Percentiles rank a stretch among this genome's conserved stretches.
Conservation (phyloP, 2,888 invertebrate species). For the Polymixis flavicincta region DNA sequence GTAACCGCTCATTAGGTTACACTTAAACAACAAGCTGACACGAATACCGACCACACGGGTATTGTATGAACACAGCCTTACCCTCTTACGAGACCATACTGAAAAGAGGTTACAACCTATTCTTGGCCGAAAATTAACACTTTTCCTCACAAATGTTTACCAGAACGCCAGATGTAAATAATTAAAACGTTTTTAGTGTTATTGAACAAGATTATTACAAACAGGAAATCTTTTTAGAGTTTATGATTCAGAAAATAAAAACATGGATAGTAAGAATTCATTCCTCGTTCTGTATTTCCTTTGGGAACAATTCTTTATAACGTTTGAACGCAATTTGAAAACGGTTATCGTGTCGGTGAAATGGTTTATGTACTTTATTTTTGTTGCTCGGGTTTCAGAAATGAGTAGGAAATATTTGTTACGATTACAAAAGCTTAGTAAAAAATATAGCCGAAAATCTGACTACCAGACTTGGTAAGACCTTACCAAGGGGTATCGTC, state of each 20-base stretch:
- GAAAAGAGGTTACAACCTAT: slow-evolving; percentile 38
- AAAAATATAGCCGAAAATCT: background rate
- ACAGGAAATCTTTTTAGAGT: slow-evolving; percentile 49
- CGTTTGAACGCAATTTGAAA: slow-evolving; percentile 61
- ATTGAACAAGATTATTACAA: slow-evolving; percentile 47
- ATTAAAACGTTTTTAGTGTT: slow-evolving; percentile 47
- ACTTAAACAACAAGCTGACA: background rate
- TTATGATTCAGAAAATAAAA: slow-evolving; percentile 47
- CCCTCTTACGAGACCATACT: slow-evolving; percentile 1
- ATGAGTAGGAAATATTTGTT: background rate
- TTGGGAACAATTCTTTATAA: slow-evolving; percentile 52
- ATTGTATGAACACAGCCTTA: background rate
- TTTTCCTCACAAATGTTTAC: slow-evolving; percentile 30
- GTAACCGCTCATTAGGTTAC: background rate
- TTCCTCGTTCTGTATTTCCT: slow-evolving; percentile 46
- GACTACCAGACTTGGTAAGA: too few species aligned
- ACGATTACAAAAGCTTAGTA: background rate
- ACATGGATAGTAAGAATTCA: slow-evolving; percentile 29
- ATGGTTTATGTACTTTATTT: background rate
- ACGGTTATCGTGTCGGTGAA: slow-evolving; percentile 34
- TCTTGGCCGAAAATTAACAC: slow-evolving; percentile 28
- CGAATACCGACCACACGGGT: background rate
- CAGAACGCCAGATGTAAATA: slow-evolving; percentile 58
- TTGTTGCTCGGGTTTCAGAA: background rate
- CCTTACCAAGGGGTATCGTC: too few species aligned